phyloP scores from a whole-genome alignment of 2,113 vertebrate species.

The Eulacestoma nigropectus region DNA sequence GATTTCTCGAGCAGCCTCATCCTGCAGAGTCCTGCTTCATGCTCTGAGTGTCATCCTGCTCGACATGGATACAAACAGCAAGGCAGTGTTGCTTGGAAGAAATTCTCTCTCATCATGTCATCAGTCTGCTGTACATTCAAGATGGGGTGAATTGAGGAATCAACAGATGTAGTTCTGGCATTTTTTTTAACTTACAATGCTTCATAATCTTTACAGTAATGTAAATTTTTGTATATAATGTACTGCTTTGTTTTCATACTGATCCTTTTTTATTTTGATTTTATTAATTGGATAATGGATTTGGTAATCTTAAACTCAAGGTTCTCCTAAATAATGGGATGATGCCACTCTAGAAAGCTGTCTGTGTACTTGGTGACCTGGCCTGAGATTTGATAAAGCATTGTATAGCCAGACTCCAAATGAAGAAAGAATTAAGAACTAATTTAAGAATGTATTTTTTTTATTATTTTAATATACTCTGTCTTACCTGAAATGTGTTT shows the following conservation, averaged over 20 bases:
- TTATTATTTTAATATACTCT: neutral
- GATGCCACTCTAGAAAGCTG: neutral
- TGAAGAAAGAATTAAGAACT: neutral
- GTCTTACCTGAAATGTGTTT: neutral
- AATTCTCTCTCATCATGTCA: neutral
- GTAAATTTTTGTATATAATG: neutral
- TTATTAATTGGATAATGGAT: neutral
- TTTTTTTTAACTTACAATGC: neutral
- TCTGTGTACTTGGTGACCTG: neutral
- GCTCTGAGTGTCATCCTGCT: neutral
- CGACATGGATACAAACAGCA: neutral
- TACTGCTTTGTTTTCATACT: neutral
- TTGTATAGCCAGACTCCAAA: neutral
- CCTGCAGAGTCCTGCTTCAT: neutral
- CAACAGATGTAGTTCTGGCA: neutral
- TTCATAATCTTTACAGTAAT: neutral
- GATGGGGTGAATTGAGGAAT: neutral
- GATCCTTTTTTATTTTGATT: neutral
- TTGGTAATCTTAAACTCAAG: neutral
- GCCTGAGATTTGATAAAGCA: neutral
- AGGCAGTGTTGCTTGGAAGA: neutral
- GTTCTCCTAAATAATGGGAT: neutral
- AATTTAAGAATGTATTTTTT: neutral
- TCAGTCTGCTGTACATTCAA: neutral
- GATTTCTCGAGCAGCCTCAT: neutral